phyloP scores from a whole-genome alignment of 1,140 invertebrate species.

The Neodiprion fabricii region DNA sequence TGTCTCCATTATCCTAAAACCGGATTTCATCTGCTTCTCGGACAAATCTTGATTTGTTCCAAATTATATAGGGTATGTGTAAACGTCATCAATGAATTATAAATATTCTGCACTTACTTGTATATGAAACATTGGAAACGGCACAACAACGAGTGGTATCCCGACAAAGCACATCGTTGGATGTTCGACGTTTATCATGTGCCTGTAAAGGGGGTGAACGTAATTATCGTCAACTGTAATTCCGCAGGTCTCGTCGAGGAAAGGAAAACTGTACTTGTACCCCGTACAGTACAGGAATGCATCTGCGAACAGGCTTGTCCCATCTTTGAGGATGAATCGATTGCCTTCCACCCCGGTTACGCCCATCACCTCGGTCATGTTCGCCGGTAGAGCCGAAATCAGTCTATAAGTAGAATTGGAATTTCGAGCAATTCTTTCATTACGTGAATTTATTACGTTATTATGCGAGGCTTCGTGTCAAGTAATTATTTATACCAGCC shows the following conservation, averaged over 20 bases:
- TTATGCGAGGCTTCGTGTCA: neutral
- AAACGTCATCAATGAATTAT: neutral
- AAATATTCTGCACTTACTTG: slow-evolving; percentile 61
- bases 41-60: too few relatives aligned
- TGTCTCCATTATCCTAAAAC: too few relatives aligned
- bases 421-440: neutral
- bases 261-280: slow-evolving; percentile 72
- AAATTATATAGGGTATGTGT: too few relatives aligned
- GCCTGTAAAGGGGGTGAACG: slow-evolving; percentile 76
- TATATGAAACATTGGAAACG: slow-evolving; percentile 75
- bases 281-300: slow-evolving; percentile 59
- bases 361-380: slow-evolving; percentile 41
- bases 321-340: slow-evolving; percentile 38
- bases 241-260: slow-evolving; percentile 67
- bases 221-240: slow-evolving; percentile 68
- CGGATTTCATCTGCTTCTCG: too few relatives aligned
- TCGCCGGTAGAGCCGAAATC: slow-evolving; percentile 29
- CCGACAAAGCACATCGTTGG: slow-evolving; percentile 79
- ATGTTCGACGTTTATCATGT: slow-evolving; percentile 74
- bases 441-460: neutral
- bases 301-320: slow-evolving; percentile 31
- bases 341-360: slow-evolving; percentile 38
- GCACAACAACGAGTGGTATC: slow-evolving; percentile 67
- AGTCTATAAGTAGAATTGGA: slow-evolving; percentile 13
- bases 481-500: too few relatives aligned